Conservation (phyloP, 2,113 vertebrate genomes). For the Vireo altiloquus region DNA sequence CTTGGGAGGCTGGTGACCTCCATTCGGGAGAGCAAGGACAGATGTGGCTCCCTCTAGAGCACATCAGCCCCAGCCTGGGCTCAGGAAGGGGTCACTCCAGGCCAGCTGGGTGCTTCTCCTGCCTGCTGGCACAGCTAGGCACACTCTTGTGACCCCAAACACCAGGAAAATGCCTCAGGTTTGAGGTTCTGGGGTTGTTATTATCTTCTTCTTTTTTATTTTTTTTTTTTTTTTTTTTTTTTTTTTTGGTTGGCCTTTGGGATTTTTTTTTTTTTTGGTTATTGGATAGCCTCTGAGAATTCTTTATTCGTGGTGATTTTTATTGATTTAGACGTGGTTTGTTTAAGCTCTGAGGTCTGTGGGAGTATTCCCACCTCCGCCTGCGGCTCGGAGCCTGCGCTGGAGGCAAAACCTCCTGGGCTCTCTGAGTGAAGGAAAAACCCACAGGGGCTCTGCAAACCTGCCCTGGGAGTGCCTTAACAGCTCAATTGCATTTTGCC, state of each 20-base stretch:
- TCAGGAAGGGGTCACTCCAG: background rate
- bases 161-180: accelerated
- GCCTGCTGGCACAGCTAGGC: accelerated
- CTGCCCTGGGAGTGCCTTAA: background rate
- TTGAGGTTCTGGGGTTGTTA: background rate
- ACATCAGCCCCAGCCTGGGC: background rate
- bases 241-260: too few relatives aligned
- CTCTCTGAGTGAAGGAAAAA: background rate
- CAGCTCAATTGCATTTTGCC: background rate
- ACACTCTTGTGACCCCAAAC: too few relatives aligned
- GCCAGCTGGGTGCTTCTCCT: background rate
- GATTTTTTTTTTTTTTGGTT: background rate
- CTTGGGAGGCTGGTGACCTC: constrained; percentile 14
- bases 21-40: background rate
- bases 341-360: background rate
- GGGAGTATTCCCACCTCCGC: background rate
- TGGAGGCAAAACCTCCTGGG: background rate
- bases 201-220: accelerated
- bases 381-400: background rate
- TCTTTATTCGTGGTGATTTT: background rate
- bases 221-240: background rate
- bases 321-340: background rate
- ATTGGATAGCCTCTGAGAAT: background rate
- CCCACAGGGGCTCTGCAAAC: background rate
- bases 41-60: constrained; percentile 22